These are phyloP conservation scores for Drosophila bipectinata DNA, from an alignment of 1,140 invertebrate genomes.

Conservation along the genomic window DNA sequence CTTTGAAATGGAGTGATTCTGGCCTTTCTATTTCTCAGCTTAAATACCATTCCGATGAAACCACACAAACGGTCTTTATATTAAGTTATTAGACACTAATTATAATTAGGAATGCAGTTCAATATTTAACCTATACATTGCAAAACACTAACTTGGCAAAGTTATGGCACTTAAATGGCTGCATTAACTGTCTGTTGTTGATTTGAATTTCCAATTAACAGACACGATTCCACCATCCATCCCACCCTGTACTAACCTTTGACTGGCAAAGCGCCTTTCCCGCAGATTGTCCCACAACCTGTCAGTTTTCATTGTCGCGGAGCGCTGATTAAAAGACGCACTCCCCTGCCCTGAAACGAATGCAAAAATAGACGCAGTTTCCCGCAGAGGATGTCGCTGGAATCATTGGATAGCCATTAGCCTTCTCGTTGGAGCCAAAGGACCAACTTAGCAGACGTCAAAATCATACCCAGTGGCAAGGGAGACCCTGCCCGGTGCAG, in stretches of 20 bases:
- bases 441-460: slow-evolving; percentile 75
- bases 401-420: slow-evolving; percentile 55
- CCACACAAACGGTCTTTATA: not conserved
- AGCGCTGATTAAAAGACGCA: slow-evolving; percentile 71
- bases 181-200: too few relatives aligned
- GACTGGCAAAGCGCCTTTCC: not conserved
- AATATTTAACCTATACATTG: not conserved
- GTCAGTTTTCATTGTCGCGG: slow-evolving; percentile 72
- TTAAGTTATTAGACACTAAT: not conserved
- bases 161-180: too few relatives aligned
- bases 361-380: slow-evolving; percentile 33
- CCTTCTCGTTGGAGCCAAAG: slow-evolving; percentile 40
- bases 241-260: not conserved
- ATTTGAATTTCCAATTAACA: not conserved
- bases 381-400: slow-evolving; percentile 17
- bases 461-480: slow-evolving; percentile 65
- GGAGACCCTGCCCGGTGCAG: not conserved
- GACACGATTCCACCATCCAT: not conserved
- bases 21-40: not conserved
- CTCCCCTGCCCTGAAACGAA: slow-evolving; percentile 35
- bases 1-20: too few relatives aligned
- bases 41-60: not conserved
- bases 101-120: not conserved
- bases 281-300: slow-evolving; percentile 29
- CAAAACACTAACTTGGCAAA: not conserved